A percentile compares a stretch with the other conserved stretches of the same genome.
These are phyloP conservation scores for Scotopteryx bipunctaria DNA, from an alignment of 2,888 invertebrate species.

Conservation along the genomic window DNA sequence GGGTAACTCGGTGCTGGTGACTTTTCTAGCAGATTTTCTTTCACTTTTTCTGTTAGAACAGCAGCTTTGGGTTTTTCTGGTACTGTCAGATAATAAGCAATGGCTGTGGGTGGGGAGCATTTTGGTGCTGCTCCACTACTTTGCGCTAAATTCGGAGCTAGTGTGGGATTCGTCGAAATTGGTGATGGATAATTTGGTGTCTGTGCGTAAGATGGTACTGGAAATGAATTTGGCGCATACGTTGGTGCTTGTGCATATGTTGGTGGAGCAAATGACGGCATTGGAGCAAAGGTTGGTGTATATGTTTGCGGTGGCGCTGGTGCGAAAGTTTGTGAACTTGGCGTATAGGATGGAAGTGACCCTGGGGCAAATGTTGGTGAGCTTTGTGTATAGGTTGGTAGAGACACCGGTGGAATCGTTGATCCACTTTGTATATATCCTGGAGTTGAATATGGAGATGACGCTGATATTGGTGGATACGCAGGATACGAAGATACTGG, in stretches of 20 bases:
- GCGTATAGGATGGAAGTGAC: no score
- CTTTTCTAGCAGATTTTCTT: constrained; percentile 15
- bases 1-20: constrained; percentile 17
- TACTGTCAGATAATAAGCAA: constrained; percentile 44
- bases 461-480: constrained; percentile 2
- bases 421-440: no score
- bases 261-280: background rate
- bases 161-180: background rate
- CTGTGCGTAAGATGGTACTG: constrained; percentile 6
- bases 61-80: constrained; percentile 41
- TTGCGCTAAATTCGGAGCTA: background rate
- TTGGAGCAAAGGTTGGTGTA: background rate
- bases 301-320: background rate
- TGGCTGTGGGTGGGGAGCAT: constrained; percentile 42
- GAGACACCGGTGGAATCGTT: no score
- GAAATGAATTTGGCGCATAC: background rate
- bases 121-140: constrained; percentile 28
- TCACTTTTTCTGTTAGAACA: constrained; percentile 21
- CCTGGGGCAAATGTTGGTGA: no score
- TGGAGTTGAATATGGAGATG: background rate
- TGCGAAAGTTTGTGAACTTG: no score
- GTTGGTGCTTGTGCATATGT: background rate
- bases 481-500: constrained; percentile 4
- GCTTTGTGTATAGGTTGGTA: no score
- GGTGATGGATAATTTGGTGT: constrained; percentile 3